Base-by-base conservation (phyloP, 1,140 invertebrate species). In the Himalopsyche phryganea region DNA sequence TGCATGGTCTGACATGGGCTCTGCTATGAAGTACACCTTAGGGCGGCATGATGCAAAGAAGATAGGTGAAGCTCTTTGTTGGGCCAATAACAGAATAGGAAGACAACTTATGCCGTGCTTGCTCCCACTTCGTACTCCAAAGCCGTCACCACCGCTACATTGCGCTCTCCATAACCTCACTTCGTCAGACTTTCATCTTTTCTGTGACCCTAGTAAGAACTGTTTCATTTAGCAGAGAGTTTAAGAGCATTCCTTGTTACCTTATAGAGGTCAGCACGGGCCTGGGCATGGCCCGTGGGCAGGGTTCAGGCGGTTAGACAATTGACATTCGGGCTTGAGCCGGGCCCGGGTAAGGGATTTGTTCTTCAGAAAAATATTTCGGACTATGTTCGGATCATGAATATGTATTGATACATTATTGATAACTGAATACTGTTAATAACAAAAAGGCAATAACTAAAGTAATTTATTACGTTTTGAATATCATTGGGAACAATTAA, bases 121-220 rank as follows among this genome's bases (percentile, higher is more conserved):
- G 15, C 88, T 87, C 71, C 82, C 85, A 10, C 85, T 85, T 10
- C 85, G 85, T 71, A 80, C 83, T 19, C 90, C 90, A 3, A 88
- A 90, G 60, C 81, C 86, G 17, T 80, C 90, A 9, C 77, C 85
- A 33, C 51, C 51, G 6, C 35, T 35, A 15, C 92, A 92, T 69
- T 93, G 90, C 70, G 86, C 85, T 5, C 78, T 91, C n/a, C 80
- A 85, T 57, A 92, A 92, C 68, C 83, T 88, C 59, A 91, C 88
- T 4, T 84, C 86, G 48, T 86, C 90, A 62, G 85, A 87, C 1
- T 68, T 91, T 55, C 78, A 84, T 61, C 78, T 90, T 1, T 64
- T 69, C 17, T 78, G 76, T 63, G 51, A 72, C 50, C 63, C 74
- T 65, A 75, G 76, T 77, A 66, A 60, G 66, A 13, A 17, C 2